Conservation (phyloP, 2,797 vertebrate genomes). For the Muscicapa comitata region DNA sequence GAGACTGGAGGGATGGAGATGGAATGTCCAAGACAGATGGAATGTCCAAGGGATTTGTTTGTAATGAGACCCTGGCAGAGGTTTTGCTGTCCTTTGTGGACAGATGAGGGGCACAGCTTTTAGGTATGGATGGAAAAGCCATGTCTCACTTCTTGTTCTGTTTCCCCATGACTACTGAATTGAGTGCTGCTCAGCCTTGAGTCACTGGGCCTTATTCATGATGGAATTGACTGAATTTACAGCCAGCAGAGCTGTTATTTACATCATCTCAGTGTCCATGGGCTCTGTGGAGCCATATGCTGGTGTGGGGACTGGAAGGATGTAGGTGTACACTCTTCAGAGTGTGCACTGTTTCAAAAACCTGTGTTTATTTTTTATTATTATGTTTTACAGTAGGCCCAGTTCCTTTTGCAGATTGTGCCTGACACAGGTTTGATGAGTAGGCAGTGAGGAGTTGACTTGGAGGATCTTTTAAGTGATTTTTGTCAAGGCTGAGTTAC, state of each 20-base stretch:
- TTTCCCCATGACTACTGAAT: background rate
- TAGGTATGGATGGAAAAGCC: background rate
- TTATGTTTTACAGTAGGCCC: background rate
- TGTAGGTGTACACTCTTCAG: background rate
- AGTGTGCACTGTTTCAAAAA: background rate
- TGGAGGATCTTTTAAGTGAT: background rate
- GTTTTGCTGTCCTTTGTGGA: background rate
- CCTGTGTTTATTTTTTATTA: background rate
- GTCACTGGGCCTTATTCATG: background rate
- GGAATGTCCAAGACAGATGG: background rate
- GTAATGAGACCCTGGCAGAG: background rate
- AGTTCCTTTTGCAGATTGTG: background rate
- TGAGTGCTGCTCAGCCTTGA: slow-evolving; percentile 7
- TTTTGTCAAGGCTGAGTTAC: background rate
- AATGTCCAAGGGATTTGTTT: background rate
- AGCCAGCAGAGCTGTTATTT: background rate
- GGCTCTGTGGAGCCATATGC: background rate
- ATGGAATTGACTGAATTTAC: background rate
- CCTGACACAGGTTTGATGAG: background rate
- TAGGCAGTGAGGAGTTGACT: background rate
- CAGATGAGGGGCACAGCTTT: background rate
- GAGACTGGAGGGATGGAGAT: background rate
- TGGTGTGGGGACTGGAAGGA: background rate
- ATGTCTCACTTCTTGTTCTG: background rate
- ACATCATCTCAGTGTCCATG: background rate